Percentiles rank a stretch among this genome's conserved stretches.
phyloP scores from a whole-genome alignment of 2,797 vertebrate species.

The Cetoscarus ocellatus region DNA sequence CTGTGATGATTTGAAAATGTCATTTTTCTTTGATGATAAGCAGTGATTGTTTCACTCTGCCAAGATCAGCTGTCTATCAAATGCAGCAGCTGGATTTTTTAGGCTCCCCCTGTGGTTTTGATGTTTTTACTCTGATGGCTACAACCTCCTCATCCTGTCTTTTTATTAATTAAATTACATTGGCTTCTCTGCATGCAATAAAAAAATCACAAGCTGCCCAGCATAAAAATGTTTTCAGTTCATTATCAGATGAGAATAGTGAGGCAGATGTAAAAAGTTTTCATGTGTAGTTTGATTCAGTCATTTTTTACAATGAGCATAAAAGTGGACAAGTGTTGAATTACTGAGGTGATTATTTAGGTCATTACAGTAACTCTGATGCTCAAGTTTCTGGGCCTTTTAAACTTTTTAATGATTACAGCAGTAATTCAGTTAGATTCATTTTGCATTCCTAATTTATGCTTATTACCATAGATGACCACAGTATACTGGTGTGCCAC shows the following conservation, averaged over 20 bases:
- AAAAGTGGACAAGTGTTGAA: not conserved
- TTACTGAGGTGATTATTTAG: not conserved
- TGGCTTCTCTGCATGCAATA: constrained; percentile 13
- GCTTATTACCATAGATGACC: constrained; percentile 44
- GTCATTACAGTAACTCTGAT: constrained; percentile 7
- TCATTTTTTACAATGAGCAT: not conserved
- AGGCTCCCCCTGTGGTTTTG: not conserved
- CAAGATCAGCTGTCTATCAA: constrained; percentile 26
- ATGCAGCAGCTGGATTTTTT: constrained; percentile 12
- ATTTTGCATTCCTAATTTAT: constrained; percentile 45
- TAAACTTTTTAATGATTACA: constrained; percentile 35
- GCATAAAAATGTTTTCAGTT: constrained; percentile 4
- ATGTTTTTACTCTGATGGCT: not conserved
- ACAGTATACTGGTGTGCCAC: constrained; percentile 51
- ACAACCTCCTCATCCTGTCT: not conserved
- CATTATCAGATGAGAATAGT: constrained; percentile 7
- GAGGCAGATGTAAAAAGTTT: not conserved
- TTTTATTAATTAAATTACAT: constrained; percentile 11
- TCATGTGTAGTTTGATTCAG: constrained; percentile 7
- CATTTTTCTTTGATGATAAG: constrained; percentile 18
- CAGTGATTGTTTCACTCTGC: constrained; percentile 4
- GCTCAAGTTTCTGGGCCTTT: constrained; percentile 9
- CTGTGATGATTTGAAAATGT: constrained; percentile 1
- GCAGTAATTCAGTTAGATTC: constrained; percentile 33
- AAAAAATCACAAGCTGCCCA: constrained; percentile 13